phyloP scores from a whole-genome alignment of 2,888 invertebrate species.

The Nomada ferruginata region DNA sequence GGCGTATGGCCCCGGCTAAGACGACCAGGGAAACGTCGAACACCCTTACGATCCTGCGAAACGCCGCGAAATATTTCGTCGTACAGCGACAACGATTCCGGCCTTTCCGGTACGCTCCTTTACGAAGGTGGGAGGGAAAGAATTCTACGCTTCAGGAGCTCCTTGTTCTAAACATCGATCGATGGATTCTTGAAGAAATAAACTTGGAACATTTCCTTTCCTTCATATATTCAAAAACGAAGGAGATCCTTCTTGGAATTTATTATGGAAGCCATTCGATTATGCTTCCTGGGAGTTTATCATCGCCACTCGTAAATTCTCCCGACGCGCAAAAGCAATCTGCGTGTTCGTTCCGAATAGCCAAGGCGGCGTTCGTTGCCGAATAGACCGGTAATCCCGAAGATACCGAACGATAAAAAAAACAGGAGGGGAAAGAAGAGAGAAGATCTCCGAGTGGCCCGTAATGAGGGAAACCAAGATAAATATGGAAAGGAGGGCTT shows the following conservation, averaged over 20 bases:
- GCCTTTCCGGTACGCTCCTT: neutral
- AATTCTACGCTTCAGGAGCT: neutral
- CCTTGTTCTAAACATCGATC: constrained; percentile 1
- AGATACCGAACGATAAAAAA: constrained; percentile 62
- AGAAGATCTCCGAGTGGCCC: constrained; percentile 65
- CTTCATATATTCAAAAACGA: neutral
- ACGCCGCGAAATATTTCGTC: constrained; percentile 48
- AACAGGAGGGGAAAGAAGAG: constrained; percentile 28
- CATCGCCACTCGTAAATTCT: constrained; percentile 69
- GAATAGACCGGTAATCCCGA: constrained; percentile 64
- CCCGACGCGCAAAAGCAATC: constrained; percentile 67
- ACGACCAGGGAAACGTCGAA: constrained; percentile 53
- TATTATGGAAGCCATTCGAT: constrained; percentile 62
- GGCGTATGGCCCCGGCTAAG: constrained; percentile 76
- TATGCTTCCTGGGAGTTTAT: constrained; percentile 63
- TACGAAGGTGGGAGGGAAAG: neutral
- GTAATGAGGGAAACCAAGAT: constrained; percentile 75
- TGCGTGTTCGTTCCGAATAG: constrained; percentile 65
- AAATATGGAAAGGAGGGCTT: constrained; percentile 79
- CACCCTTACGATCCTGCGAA: constrained; percentile 44
- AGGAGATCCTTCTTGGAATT: neutral
- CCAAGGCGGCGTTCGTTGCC: constrained; percentile 43
- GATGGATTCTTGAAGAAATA: neutral
- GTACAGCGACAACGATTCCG: constrained; percentile 13
- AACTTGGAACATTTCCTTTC: neutral